These are phyloP conservation scores for Calameuta idolon DNA, from an alignment of 2,888 invertebrate genomes.

Conservation along the genomic window DNA sequence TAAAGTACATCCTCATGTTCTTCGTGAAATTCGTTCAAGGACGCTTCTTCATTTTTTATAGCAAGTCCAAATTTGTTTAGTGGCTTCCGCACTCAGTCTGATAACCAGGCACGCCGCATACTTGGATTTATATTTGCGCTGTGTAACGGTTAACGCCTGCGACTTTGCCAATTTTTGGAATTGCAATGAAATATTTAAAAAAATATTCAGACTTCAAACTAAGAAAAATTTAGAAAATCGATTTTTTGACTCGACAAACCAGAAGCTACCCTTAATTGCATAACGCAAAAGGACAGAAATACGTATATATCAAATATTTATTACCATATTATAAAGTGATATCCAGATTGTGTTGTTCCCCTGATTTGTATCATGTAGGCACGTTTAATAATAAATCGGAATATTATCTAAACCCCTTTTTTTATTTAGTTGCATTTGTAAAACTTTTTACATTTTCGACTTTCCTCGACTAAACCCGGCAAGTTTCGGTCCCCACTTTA, in stretches of 20 bases:
- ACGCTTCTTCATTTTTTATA: neutral
- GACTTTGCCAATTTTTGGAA: neutral
- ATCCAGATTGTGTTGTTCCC: constrained; percentile 60
- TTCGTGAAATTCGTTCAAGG: neutral
- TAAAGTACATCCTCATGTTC: neutral
- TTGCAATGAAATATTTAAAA: neutral
- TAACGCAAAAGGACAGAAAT: constrained; percentile 16
- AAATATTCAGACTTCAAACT: neutral
- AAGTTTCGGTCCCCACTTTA: neutral
- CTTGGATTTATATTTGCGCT: neutral
- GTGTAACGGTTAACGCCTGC: neutral
- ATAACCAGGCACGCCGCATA: neutral
- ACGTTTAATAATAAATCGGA: constrained; percentile 65
- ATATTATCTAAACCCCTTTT: constrained; percentile 55
- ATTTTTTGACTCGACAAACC: neutral
- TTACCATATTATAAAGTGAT: constrained; percentile 56
- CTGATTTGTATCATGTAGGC: constrained; percentile 64
- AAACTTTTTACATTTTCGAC: neutral
- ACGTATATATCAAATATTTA: constrained; percentile 50
- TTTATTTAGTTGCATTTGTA: neutral
- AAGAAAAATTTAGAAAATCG: no score
- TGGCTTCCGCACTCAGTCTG: no score
- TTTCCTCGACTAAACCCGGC: neutral
- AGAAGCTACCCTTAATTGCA: neutral
- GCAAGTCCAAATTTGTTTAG: neutral